phyloP scores from a whole-genome alignment of 2,797 vertebrate species.

The Cossypha polioptera region DNA sequence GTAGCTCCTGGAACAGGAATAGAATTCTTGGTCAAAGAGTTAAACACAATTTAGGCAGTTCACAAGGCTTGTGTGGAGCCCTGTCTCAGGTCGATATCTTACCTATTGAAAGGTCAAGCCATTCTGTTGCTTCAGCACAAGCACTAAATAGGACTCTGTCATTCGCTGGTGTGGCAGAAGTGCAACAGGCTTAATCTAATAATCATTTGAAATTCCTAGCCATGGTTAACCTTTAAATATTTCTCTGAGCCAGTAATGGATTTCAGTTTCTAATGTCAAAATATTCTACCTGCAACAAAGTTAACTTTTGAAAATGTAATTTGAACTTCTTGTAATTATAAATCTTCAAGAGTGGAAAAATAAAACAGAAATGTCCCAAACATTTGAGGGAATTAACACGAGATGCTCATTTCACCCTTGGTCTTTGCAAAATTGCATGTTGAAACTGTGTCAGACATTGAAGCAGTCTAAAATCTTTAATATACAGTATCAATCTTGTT shows the following conservation, averaged over 20 bases:
- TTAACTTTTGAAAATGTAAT: background rate
- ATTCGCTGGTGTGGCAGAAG: conserved; percentile 29
- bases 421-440: background rate
- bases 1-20: background rate
- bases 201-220: conserved; percentile 55
- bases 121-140: background rate
- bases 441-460: background rate
- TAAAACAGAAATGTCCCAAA: background rate
- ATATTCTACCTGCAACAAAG: background rate
- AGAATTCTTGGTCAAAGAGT: background rate
- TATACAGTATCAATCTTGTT: background rate
- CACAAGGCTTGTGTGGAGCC: background rate
- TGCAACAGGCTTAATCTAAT: conserved; percentile 62
- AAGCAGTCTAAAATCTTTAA: background rate
- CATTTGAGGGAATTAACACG: background rate
- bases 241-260: conserved; percentile 56
- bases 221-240: conserved; percentile 67
- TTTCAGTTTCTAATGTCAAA: conserved; percentile 41
- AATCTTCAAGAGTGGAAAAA: background rate
- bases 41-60: background rate
- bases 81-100: background rate
- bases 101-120: background rate
- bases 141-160: background rate
- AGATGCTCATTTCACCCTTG: background rate
- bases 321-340: background rate